Evolutionary conservation across 2,797 vertebrate genomes (phyloP).

Genomic region (Crocidura indochinensis): DNA sequence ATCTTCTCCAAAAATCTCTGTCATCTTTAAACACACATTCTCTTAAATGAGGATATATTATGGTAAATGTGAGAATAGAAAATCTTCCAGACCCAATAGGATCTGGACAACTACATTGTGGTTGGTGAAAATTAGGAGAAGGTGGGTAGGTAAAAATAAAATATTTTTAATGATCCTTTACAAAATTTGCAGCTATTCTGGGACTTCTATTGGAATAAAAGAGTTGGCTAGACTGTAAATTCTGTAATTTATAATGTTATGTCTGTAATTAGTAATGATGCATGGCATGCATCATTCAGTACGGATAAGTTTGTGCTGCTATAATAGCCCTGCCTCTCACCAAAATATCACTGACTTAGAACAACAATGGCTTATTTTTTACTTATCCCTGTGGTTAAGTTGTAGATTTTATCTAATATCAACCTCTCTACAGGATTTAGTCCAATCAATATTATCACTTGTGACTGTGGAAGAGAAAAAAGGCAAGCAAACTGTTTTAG

Average conservation of each 20-base stretch:
- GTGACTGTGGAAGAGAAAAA: not conserved
- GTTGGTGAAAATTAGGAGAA: constrained; percentile 49
- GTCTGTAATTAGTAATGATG: not conserved
- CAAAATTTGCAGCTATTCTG: constrained; percentile 12
- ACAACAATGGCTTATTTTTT: not conserved
- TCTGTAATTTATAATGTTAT: not conserved
- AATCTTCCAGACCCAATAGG: constrained; percentile 40
- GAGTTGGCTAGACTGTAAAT: not conserved
- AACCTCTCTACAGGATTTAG: not conserved
- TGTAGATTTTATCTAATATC: not conserved
- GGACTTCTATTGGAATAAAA: not conserved
- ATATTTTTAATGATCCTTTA: constrained; percentile 45
- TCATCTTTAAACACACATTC: constrained; percentile 48
- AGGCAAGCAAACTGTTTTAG: not conserved
- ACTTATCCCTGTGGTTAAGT: not conserved
- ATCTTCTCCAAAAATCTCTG: constrained; percentile 16
- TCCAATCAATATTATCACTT: not conserved
- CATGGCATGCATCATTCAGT: not conserved
- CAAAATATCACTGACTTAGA: constrained; percentile 12
- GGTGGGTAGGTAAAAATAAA: constrained; percentile 56
- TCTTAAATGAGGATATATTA: constrained; percentile 37
- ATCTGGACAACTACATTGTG: constrained; percentile 39
- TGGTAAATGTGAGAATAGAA: not conserved
- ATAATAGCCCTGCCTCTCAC: not conserved
- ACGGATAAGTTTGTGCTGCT: not conserved